Conservation (phyloP, 2,113 vertebrate genomes). For the Nerophis ophidion region DNA sequence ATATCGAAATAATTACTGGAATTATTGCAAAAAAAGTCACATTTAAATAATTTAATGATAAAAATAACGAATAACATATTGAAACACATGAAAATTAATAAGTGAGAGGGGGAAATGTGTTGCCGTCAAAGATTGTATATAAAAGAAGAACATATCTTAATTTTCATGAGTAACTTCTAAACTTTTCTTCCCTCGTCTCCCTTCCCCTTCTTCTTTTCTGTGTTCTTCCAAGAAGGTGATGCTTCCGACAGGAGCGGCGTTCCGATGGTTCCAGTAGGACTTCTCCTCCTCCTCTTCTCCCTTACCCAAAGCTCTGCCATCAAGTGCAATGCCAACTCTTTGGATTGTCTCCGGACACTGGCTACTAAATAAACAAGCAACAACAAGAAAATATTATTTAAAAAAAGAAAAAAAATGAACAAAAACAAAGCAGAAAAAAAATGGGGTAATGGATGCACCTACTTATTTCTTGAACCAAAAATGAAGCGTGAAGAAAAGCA, state of each 20-base stretch:
- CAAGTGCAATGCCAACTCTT: constrained; percentile 97
- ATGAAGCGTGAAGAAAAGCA: constrained; percentile 77
- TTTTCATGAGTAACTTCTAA: constrained; percentile 42
- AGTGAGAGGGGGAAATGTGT: background rate
- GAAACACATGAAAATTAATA: background rate
- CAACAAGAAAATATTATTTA: constrained; percentile 45
- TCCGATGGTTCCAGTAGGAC: constrained; percentile 99
- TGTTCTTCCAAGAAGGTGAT: constrained; percentile 95
- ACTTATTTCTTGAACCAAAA: constrained; percentile 99
- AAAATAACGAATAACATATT: too few relatives aligned
- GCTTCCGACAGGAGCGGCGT: constrained; percentile 96
- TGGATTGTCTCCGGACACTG: constrained; percentile 93
- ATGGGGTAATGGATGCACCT: constrained; percentile 91
- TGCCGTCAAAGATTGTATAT: background rate
- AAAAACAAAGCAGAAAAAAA: constrained; percentile 40
- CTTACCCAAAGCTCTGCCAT: constrained; percentile 92
- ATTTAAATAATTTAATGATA: too few relatives aligned
- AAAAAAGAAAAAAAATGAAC: constrained; percentile 20
- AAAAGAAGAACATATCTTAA: background rate
- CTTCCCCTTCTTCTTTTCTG: constrained; percentile 54
- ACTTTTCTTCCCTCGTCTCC: constrained; percentile 13
- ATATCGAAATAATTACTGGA: too few relatives aligned
- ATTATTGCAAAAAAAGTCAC: too few relatives aligned
- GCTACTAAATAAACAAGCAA: constrained; percentile 76
- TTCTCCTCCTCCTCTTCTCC: constrained; percentile 65